Base-by-base conservation (phyloP, 2,113 vertebrate genomes). In the Prunella fulvescens region DNA sequence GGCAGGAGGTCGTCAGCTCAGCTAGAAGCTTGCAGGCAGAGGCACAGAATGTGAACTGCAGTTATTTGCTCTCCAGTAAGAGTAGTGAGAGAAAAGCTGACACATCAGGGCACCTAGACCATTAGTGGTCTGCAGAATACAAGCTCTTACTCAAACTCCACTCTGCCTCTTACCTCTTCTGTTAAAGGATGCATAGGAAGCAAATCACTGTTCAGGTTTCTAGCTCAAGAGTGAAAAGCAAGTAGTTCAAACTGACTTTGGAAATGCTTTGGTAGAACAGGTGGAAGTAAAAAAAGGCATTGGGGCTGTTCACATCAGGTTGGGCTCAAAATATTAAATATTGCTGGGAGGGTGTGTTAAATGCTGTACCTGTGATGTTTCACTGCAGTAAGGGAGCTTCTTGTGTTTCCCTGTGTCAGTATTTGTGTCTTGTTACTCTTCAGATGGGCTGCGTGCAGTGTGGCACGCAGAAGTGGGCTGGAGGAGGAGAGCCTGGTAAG, bases 401-500 rank as follows among this genome's bases (percentile, higher is more conserved):
- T 50, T 0, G 0, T 72, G 25, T 70, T 88, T 82, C 29, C 54
- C 7, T 44, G 20, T 45, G 72, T 69, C 58, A 42, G 54, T 80
- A 14, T 83, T 87, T 54, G 1, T 88, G 67, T 65, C 54, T 28
- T 19, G 6, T n/a, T 77, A 31, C 35, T 88, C 45, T 45, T 44
- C 14, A 76, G 37, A 19, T 44, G 42, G 60, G 13, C 60, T 94
- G 29, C 7, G 17, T 78, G 88, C 76, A 40, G 69, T 51, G 5
- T 53, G 53, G 44, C 76, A 83, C 0, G 2, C 51, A 94, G 58
- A 91, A 73, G 48, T 28, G 35, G 64, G 19, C 74, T 40, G 69
- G 76, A 65, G 89, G 84, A 94, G 74, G 86, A 91, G 18, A 93
- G 70, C 57, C 78, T 95, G 73, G 26, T 85, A 40, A n/a, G 71